Evolutionary conservation across 2,797 vertebrate species (phyloP).

Genomic region (Mycteria americana): DNA sequence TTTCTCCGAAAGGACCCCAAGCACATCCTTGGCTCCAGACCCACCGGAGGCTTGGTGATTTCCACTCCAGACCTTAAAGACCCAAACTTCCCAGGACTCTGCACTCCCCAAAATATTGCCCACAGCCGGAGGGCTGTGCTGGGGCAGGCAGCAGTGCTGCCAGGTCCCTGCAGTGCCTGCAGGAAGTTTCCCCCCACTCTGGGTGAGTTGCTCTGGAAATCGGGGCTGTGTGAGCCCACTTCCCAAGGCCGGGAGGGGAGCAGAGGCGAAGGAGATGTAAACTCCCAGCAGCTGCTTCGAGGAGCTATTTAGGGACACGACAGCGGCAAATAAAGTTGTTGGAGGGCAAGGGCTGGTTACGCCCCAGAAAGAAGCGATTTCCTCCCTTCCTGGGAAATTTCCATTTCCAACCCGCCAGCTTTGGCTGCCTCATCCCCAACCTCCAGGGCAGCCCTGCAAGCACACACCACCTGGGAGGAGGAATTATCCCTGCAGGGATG

Average conservation of each 20-base stretch:
- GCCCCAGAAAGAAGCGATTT: background rate
- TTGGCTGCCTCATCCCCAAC: background rate
- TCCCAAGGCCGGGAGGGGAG: background rate
- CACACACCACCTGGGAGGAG: background rate
- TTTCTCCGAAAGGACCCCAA: background rate
- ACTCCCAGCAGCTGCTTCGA: slow-evolving; percentile 1
- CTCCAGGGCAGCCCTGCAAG: background rate
- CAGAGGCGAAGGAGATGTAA: background rate
- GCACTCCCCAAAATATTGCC: background rate
- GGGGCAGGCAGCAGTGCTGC: background rate
- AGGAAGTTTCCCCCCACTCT: background rate
- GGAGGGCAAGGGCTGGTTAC: background rate
- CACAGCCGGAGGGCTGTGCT: accelerated
- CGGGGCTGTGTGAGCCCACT: background rate
- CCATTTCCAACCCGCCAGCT: background rate
- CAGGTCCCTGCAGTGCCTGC: accelerated
- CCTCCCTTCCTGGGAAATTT: slow-evolving; percentile 24
- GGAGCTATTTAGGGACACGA: background rate
- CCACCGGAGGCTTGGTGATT: background rate
- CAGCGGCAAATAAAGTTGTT: background rate
- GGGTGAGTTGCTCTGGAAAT: background rate
- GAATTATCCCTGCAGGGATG: background rate
- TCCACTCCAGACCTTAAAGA: background rate
- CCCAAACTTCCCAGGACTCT: background rate
- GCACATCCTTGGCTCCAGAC: background rate